Conservation (phyloP, 2,888 invertebrate species). For the Campoplex capitator region DNA sequence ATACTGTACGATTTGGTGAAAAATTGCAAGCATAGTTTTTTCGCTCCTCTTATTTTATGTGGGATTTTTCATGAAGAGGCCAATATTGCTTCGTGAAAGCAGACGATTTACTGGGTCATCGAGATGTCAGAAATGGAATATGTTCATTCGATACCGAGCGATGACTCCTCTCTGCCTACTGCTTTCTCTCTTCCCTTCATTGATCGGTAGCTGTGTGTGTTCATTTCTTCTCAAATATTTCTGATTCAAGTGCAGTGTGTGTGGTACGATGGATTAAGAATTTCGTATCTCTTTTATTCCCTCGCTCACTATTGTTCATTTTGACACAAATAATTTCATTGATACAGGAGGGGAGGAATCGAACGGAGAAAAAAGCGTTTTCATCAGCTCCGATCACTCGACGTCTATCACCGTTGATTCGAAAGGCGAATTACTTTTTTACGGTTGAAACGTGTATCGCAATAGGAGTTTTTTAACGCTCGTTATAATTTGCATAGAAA, state of each 20-base stretch:
- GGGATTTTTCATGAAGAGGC: background rate
- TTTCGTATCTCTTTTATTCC: background rate
- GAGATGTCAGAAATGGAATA: constrained; percentile 72
- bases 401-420: constrained; percentile 37
- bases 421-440: constrained; percentile 44
- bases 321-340: constrained; percentile 14
- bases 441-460: constrained; percentile 36
- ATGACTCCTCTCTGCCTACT: constrained; percentile 17
- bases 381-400: constrained; percentile 38
- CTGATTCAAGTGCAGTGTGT: background rate
- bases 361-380: constrained; percentile 16
- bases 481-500: constrained; percentile 52
- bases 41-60: background rate
- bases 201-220: background rate
- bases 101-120: background rate
- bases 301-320: constrained; percentile 4
- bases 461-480: constrained; percentile 30
- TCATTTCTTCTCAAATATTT: background rate
- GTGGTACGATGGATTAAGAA: background rate
- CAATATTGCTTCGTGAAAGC: background rate
- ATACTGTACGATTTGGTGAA: background rate
- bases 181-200: background rate
- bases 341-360: constrained; percentile 22
- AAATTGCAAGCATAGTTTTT: background rate
- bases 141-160: constrained; percentile 73